Evolutionary conservation across 2,888 invertebrate genomes (phyloP), one percentile per base, ranked within the genome.

Genomic region (Leucophenga maculata): DNA sequence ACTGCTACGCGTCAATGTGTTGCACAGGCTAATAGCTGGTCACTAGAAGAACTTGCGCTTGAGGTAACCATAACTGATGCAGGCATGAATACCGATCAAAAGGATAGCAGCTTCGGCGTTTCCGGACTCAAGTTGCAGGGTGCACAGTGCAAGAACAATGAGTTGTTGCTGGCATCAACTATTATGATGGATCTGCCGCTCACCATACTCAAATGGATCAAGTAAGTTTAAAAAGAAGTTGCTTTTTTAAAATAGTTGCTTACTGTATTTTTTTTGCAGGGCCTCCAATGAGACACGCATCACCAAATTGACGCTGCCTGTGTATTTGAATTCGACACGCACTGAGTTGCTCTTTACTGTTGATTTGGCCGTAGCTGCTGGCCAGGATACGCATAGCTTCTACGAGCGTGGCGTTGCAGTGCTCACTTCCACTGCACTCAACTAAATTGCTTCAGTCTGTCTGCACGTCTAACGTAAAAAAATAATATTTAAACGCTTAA

Each of bases 1-100:
- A 99, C 99, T 0, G 99, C 99, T 6, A 99, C 99, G 1, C 92
- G 99, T 20, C 99, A 99, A 88, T 98, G 97, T 88, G 97, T 99
- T 59, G 99, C 98, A 0, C 97, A 97, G 87, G 96, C 96, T 0
- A 99, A 99, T 88, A 96, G 95, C 78, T 96, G 96, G 96, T 98
- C 99, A 0, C 91, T 99, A 57, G 99, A 99, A 89, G 99, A 99
- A 89, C 91, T 99, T 14, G 93, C 95, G 3, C 65, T 88, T 14
- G 87, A 92, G 87, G 92, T 92, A 68, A 92, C 91, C 14, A 92
- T 92, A 65, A 91, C 92, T 0, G 92, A 92, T 80, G 88, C 91
- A 0, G 91, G 91, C 20, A 87, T 90, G 0, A 91, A 92, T 71
- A 86, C 89, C 14, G 91, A 91, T 62, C 90, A 91, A 72, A 91